Conservation (phyloP, 1,140 invertebrate species). For the Acyrthosiphon pisum region DNA sequence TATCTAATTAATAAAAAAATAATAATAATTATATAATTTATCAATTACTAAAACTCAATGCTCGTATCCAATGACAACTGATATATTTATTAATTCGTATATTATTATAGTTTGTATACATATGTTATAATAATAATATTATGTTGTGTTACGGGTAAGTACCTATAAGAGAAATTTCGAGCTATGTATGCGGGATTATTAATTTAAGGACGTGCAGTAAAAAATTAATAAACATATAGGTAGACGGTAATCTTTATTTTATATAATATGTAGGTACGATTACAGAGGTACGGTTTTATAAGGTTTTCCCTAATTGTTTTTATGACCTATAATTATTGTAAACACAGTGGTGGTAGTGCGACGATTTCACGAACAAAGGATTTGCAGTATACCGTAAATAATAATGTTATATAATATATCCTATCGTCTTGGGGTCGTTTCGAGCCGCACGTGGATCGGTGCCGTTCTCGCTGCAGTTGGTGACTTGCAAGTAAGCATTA, state of each 20-base stretch:
- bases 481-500: not conserved
- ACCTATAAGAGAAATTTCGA: not conserved
- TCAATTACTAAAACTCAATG: too few relatives aligned
- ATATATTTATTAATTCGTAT: too few relatives aligned
- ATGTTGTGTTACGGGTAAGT: not conserved
- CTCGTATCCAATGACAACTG: too few relatives aligned
- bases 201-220: not conserved
- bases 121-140: not conserved
- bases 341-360: not conserved
- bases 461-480: not conserved
- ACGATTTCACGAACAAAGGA: not conserved
- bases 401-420: not conserved
- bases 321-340: not conserved
- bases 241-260: not conserved
- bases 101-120: too few relatives aligned
- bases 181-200: not conserved
- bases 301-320: not conserved
- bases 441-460: not conserved
- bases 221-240: too few relatives aligned
- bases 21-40: too few relatives aligned
- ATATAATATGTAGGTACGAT: not conserved
- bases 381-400: not conserved
- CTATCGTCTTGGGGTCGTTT: not conserved
- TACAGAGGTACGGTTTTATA: not conserved
- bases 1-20: too few relatives aligned